Percentiles rank a stretch among this genome's conserved stretches.
Conservation (phyloP, 2,113 vertebrate genomes). For the Gavia stellata region DNA sequence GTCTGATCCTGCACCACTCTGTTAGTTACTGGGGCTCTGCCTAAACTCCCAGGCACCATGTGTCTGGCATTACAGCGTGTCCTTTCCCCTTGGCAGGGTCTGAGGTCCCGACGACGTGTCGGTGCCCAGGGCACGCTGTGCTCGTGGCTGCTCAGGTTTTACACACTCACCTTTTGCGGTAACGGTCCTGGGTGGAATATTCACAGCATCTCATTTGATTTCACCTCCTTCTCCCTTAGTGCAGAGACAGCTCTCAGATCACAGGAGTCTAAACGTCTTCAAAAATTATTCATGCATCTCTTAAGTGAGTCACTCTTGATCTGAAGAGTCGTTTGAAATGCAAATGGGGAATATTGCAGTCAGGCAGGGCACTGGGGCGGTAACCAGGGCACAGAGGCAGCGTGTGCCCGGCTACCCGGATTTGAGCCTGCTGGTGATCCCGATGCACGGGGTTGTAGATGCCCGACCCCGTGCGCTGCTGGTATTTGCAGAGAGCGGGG, state of each 20-base stretch:
- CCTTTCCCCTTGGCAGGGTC: neutral
- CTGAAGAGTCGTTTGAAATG: neutral
- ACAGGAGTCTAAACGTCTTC: neutral
- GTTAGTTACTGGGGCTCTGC: neutral
- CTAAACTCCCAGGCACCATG: rapidly evolving
- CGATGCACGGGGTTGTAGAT: rapidly evolving
- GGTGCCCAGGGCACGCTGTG: rapidly evolving
- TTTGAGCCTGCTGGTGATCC: neutral
- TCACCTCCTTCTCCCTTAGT: neutral
- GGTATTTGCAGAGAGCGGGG: neutral
- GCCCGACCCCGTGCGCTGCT: rapidly evolving
- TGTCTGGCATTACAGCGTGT: neutral
- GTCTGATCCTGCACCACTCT: neutral
- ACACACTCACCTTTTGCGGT: rapidly evolving
- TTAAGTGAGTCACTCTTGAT: neutral
- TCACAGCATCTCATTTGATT: neutral
- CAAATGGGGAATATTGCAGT: neutral
- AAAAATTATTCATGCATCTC: neutral
- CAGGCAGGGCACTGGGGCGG: neutral
- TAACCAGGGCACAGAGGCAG: neutral
- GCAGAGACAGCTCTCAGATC: neutral
- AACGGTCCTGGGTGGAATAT: neutral
- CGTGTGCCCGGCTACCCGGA: neutral
- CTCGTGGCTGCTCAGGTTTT: neutral
- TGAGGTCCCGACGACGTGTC: rapidly evolving